Evolutionary conservation across 1,140 invertebrate genomes (phyloP).

Genomic region (Chrysopa pallens): DNA sequence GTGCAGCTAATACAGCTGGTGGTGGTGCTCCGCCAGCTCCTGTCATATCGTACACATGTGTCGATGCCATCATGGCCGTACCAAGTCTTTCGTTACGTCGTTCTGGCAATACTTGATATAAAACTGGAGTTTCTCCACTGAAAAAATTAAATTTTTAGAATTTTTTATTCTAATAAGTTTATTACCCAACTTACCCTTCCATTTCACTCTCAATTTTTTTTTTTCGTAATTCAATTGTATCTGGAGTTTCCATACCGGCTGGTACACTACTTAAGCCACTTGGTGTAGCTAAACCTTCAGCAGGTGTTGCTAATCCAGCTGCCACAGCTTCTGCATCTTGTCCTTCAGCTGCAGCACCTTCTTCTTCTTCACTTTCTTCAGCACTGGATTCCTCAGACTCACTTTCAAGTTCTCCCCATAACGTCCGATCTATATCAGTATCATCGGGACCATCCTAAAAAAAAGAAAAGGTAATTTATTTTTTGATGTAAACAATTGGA

Average conservation of each 20-base stretch:
- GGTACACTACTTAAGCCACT: conserved; percentile 90
- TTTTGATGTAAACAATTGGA: neutral
- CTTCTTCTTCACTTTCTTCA: conserved; percentile 69
- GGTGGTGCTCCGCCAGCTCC: conserved; percentile 35
- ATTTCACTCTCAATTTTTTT: conserved; percentile 93
- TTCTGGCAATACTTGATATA: conserved; percentile 91
- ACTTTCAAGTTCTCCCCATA: conserved; percentile 96
- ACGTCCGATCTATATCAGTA: conserved; percentile 75
- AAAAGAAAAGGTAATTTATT: conserved; percentile 4
- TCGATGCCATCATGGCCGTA: conserved; percentile 95
- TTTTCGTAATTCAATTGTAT: conserved; percentile 94
- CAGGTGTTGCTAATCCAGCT: conserved; percentile 56
- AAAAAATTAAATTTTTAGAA: conserved; percentile 8
- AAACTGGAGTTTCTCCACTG: conserved; percentile 70
- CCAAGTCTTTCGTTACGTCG: conserved; percentile 79
- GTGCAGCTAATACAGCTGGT: conserved; percentile 23
- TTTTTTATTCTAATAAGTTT: conserved; percentile 2
- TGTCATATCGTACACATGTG: conserved; percentile 87
- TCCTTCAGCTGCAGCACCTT: conserved; percentile 51
- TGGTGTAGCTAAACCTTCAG: conserved; percentile 84
- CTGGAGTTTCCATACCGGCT: conserved; percentile 91
- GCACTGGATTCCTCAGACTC: conserved; percentile 86
- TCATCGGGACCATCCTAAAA: conserved; percentile 52
- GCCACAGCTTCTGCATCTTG: conserved; percentile 47
- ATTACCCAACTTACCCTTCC: conserved; percentile 51